phyloP scores from a whole-genome alignment of 1,140 invertebrate species.

The Bombus terrestris region DNA sequence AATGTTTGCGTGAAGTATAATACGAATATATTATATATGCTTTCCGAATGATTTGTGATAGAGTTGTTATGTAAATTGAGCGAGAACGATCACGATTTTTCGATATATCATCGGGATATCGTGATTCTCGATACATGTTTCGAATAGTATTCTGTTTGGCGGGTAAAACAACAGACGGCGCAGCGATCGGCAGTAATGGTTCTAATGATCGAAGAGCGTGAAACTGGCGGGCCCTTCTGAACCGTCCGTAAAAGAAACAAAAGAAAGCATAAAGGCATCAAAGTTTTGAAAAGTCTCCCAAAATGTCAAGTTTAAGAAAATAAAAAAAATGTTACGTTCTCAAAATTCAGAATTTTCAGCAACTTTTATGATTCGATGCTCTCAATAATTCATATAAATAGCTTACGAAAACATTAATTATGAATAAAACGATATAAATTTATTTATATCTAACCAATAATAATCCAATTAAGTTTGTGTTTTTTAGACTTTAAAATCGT shows the following conservation, averaged over 20 bases:
- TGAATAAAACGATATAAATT: no score
- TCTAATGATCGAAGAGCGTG: slow-evolving; percentile 19
- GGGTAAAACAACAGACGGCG: slow-evolving; percentile 25
- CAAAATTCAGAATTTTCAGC: not conserved
- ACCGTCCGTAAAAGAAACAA: slow-evolving; percentile 55
- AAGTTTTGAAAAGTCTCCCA: not conserved
- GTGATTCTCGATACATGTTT: not conserved
- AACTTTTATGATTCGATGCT: not conserved
- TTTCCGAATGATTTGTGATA: slow-evolving; percentile 64
- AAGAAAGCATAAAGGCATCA: not conserved
- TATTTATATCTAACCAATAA: no score
- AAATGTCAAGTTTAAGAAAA: not conserved
- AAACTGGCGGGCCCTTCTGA: slow-evolving; percentile 37
- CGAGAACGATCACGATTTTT: slow-evolving; percentile 1
- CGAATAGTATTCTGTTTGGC: slow-evolving; percentile 21
- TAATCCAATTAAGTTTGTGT: no score
- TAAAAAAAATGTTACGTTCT: no score
- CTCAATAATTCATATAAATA: not conserved
- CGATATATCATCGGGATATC: slow-evolving; percentile 4
- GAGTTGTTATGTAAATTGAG: slow-evolving; percentile 34
- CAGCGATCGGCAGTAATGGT: slow-evolving; percentile 31
- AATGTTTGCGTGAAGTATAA: slow-evolving; percentile 46
- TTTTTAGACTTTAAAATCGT: no score
- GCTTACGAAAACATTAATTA: not conserved
- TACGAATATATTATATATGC: slow-evolving; percentile 54